Evolutionary conservation across 2,888 invertebrate genomes (phyloP).

Genomic region (Cylindroiulus punctatus): DNA sequence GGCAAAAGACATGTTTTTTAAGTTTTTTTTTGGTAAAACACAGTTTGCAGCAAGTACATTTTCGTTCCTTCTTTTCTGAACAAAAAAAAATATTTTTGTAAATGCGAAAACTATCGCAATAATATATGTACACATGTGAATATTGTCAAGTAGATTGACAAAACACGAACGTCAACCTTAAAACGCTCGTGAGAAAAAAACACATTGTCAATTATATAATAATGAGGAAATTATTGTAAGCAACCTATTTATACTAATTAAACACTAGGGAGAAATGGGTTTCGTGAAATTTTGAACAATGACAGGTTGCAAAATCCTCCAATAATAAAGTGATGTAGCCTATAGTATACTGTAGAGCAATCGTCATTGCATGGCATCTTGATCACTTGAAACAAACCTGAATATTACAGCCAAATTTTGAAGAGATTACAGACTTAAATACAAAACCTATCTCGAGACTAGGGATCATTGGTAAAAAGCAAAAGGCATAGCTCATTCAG

Average conservation of each 20-base stretch:
- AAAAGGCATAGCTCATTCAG: not conserved
- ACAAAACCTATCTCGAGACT: slow-evolving; percentile 15
- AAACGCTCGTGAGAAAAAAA: not conserved
- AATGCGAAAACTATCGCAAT: not conserved
- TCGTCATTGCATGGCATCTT: not conserved
- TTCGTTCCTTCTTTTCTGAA: not conserved
- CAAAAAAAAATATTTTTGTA: not conserved
- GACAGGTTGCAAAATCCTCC: not conserved
- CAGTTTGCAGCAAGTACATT: not conserved
- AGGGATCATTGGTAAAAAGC: slow-evolving; percentile 26
- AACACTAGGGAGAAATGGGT: slow-evolving; percentile 4
- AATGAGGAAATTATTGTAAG: not conserved
- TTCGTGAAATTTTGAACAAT: not conserved
- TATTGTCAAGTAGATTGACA: not conserved
- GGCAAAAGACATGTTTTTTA: not conserved
- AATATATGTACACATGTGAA: not conserved
- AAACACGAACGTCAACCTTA: not conserved
- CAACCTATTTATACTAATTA: not conserved
- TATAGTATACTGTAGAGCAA: not conserved
- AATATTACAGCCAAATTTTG: not conserved
- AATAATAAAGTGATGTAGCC: not conserved
- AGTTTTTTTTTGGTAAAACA: not conserved
- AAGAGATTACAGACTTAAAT: not conserved
- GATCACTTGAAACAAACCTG: not conserved
- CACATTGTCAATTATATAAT: slow-evolving; percentile 37